Evolutionary conservation across 2,888 invertebrate species (phyloP).

Genomic region (Mesochorus sp.): DNA sequence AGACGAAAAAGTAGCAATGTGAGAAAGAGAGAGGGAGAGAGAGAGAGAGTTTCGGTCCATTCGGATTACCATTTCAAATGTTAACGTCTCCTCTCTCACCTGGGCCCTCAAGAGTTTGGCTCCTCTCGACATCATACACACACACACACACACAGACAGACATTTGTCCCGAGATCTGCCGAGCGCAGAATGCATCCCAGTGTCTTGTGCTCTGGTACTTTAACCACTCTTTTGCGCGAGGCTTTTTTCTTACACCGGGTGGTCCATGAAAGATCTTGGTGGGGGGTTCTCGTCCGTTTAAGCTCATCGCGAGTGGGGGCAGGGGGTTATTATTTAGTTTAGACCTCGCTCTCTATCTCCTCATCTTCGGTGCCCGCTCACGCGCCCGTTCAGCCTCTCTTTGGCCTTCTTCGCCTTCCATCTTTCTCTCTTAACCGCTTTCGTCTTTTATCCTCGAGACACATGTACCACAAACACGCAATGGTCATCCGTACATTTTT

Average conservation of each 20-base stretch:
- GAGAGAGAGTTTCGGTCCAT: constrained; percentile 42
- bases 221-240: constrained; percentile 44
- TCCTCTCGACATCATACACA: neutral
- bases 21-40: constrained; percentile 19
- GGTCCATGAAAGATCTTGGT: constrained; percentile 75
- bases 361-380: constrained; percentile 71
- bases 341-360: constrained; percentile 76
- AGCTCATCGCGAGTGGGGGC: constrained; percentile 56
- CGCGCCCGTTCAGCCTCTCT: constrained; percentile 21
- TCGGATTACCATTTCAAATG: constrained; percentile 80
- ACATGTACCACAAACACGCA: neutral
- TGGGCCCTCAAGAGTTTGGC: constrained; percentile 24
- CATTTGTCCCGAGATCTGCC: neutral
- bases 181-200: neutral
- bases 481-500: constrained; percentile 75
- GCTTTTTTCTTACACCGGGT: constrained; percentile 77
- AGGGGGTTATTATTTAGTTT: constrained; percentile 81
- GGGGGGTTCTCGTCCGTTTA: constrained; percentile 56
- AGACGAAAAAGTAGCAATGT: too few species aligned
- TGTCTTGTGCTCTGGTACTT: constrained; percentile 12
- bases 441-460: constrained; percentile 32
- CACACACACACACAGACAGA: neutral
- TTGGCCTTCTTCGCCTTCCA: neutral
- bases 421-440: constrained; percentile 37
- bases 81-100: constrained; percentile 74